Evolutionary conservation across 2,888 invertebrate species (phyloP).

Genomic region (Drosophila acutilabella): DNA sequence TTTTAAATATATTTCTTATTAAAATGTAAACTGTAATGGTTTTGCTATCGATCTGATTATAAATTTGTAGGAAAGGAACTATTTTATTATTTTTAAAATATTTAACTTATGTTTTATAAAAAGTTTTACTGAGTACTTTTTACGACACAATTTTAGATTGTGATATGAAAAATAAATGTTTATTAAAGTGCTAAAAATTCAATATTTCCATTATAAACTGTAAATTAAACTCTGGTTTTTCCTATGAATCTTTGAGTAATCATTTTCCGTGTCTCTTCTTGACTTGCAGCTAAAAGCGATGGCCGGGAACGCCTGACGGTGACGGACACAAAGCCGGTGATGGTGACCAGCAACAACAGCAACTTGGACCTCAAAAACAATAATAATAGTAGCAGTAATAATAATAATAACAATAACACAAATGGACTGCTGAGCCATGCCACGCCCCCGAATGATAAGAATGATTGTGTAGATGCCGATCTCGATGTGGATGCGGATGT

Average conservation of each 20-base stretch:
- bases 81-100: no score
- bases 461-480: conserved; percentile 32
- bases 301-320: conserved; percentile 84
- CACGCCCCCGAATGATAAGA: conserved; percentile 36
- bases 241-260: background rate
- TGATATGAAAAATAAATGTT: no score
- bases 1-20: no score
- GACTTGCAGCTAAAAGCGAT: conserved; percentile 83
- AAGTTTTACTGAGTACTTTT: no score
- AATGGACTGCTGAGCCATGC: conserved; percentile 56
- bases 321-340: conserved; percentile 83
- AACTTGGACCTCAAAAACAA: conserved; percentile 61
- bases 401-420: conserved; percentile 26
- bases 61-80: no score
- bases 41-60: no score
- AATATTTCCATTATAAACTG: no score
- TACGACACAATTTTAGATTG: no score
- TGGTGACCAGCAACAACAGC: conserved; percentile 60
- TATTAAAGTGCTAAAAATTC: no score
- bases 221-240: background rate
- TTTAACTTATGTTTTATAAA: no score
- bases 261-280: background rate
- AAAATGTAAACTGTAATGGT: no score
- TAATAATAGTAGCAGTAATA: conserved; percentile 43
- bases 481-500: conserved; percentile 72